phyloP scores from a whole-genome alignment of 35 echinoderm and acorn worm genomes.

The Amphiura filiformis region DNA sequence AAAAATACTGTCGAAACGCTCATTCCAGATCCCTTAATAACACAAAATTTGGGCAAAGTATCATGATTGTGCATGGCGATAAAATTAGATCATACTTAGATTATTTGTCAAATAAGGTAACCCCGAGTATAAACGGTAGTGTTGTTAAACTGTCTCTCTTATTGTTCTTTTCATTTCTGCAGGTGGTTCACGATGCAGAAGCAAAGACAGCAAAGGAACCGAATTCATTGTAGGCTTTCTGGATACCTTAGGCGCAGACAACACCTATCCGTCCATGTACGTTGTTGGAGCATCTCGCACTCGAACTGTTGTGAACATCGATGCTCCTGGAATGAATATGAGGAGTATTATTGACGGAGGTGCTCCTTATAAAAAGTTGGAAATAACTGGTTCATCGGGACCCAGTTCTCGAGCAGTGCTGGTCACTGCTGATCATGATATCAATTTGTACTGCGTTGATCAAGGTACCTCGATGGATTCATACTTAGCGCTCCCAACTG shows the following conservation, averaged over 20 bases:
- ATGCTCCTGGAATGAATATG: conserved; percentile 8
- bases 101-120: no score
- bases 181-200: conserved; percentile 7
- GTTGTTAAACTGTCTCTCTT: no score
- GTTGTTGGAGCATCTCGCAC: conserved; percentile 66
- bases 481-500: conserved; percentile 72
- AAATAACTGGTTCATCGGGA: background rate
- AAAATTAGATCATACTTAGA: no score
- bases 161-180: conserved; percentile 6
- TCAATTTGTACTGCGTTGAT: conserved; percentile 68
- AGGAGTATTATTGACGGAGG: background rate
- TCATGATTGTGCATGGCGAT: no score
- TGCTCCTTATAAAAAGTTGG: background rate
- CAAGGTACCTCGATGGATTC: conserved; percentile 78
- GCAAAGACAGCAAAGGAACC: conserved; percentile 47
- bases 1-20: no score
- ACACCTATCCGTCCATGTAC: conserved; percentile 44
- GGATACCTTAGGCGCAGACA: conserved; percentile 36
- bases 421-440: conserved; percentile 60
- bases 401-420: conserved; percentile 33
- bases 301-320: conserved; percentile 43
- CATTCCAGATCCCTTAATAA: no score
- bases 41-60: no score
- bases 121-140: no score
- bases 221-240: conserved; percentile 89